Percentiles rank a stretch among this genome's conserved stretches.
These are phyloP conservation scores for Tautogolabrus adspersus DNA, from an alignment of 2,113 vertebrate species.

Conservation along the genomic window DNA sequence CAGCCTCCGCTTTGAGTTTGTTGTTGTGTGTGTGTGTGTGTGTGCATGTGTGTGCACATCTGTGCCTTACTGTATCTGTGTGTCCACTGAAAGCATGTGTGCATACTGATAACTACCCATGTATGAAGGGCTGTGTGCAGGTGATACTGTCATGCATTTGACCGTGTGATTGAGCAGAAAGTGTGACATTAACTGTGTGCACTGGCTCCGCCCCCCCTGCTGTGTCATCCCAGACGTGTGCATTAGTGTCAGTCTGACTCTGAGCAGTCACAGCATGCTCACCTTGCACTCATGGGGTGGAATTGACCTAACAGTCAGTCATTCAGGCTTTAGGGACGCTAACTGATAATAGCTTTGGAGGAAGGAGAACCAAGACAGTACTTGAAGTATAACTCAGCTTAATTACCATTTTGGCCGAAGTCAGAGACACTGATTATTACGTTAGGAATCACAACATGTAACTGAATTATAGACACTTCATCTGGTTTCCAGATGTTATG, in stretches of 20 bases:
- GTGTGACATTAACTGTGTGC: constrained; percentile 23
- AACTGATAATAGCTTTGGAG: constrained; percentile 35
- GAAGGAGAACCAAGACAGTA: neutral
- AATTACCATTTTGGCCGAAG: no score
- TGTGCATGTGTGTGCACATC: neutral
- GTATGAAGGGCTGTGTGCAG: neutral
- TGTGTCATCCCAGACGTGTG: constrained; percentile 44
- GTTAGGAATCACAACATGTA: neutral
- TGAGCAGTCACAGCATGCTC: constrained; percentile 60
- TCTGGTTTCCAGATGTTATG: neutral
- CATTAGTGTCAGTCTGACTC: constrained; percentile 65
- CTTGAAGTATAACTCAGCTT: no score
- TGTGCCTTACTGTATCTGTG: neutral
- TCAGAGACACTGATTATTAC: no score
- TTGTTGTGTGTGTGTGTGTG: neutral
- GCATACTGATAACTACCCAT: neutral
- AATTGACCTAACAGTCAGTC: constrained; percentile 53
- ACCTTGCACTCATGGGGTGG: constrained; percentile 24
- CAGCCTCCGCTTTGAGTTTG: constrained; percentile 16
- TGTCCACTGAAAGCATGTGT: neutral
- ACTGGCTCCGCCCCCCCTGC: constrained; percentile 30
- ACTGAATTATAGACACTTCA: neutral
- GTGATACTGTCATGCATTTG: constrained; percentile 5
- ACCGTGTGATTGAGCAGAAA: neutral
- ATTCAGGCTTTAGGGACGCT: constrained; percentile 38